Percentiles rank a stretch among this genome's conserved stretches.
These are phyloP conservation scores for Pangasius djambal DNA, from an alignment of 2,797 vertebrate species.

Conservation along the genomic window DNA sequence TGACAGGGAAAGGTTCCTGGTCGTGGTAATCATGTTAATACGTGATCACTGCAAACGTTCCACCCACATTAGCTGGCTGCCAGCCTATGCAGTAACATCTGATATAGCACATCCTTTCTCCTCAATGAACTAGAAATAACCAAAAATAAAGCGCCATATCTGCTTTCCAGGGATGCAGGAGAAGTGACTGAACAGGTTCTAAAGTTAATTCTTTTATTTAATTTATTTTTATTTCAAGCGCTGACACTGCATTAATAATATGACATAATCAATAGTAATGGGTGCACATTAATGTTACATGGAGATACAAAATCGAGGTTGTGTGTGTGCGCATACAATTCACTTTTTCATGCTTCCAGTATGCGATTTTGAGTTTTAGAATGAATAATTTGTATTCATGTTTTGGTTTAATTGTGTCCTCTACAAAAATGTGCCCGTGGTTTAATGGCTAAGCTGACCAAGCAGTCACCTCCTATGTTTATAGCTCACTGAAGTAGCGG, in stretches of 20 bases:
- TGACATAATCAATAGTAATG: too few species aligned
- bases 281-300: background rate
- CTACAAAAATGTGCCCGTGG: background rate
- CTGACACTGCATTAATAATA: background rate
- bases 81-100: background rate
- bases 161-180: background rate
- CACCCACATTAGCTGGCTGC: background rate
- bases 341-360: background rate
- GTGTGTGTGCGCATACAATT: background rate
- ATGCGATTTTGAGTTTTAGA: background rate
- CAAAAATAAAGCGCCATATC: background rate
- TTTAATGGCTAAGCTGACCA: background rate
- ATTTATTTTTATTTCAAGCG: background rate
- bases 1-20: background rate
- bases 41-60: background rate
- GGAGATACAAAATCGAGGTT: background rate
- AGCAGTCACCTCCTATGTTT: background rate
- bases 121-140: background rate
- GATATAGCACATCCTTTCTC: background rate
- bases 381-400: background rate
- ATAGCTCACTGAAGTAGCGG: too few species aligned
- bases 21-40: background rate
- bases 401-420: background rate
- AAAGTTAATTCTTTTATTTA: background rate
- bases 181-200: background rate